Evolutionary conservation across 2,888 invertebrate genomes (phyloP).

Genomic region (Podotricha telesiphe): DNA sequence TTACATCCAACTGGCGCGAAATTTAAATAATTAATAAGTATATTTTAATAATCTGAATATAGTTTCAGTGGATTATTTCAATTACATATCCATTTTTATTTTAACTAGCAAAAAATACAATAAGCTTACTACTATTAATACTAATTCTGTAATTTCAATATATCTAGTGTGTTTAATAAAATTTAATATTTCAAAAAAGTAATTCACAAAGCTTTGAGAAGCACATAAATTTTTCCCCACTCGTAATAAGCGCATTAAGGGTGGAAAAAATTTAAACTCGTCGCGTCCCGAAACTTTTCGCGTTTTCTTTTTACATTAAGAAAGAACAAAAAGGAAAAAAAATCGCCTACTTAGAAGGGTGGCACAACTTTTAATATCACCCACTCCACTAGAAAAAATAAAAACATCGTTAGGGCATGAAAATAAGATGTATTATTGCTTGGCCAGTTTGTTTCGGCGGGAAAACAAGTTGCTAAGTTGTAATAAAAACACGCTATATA

Average conservation of each 20-base stretch:
- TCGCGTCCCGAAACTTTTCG: slow-evolving; percentile 72
- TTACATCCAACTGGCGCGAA: too few relatives aligned
- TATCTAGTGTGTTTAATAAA: too few relatives aligned
- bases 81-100: too few relatives aligned
- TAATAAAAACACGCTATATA: slow-evolving; percentile 64
- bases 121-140: too few relatives aligned
- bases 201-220: slow-evolving; percentile 55
- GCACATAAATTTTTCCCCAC: slow-evolving; percentile 61
- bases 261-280: slow-evolving; percentile 74
- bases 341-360: slow-evolving; percentile 78
- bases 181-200: neutral
- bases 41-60: too few relatives aligned
- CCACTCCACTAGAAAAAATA: slow-evolving; percentile 46
- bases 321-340: slow-evolving; percentile 62
- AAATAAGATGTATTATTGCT: slow-evolving; percentile 44
- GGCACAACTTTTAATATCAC: slow-evolving; percentile 77
- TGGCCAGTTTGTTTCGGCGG: slow-evolving; percentile 28
- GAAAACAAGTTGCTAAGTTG: slow-evolving; percentile 56
- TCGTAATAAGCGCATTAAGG: slow-evolving; percentile 83
- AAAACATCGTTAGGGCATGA: slow-evolving; percentile 23
- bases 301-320: slow-evolving; percentile 82
- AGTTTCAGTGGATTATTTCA: too few relatives aligned
- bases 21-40: too few relatives aligned
- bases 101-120: too few relatives aligned
- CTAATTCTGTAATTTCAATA: too few relatives aligned